A percentile compares a stretch with the other conserved stretches of the same genome.
Conservation (phyloP, 1,140 invertebrate genomes). For the Chymomyza costata region DNA sequence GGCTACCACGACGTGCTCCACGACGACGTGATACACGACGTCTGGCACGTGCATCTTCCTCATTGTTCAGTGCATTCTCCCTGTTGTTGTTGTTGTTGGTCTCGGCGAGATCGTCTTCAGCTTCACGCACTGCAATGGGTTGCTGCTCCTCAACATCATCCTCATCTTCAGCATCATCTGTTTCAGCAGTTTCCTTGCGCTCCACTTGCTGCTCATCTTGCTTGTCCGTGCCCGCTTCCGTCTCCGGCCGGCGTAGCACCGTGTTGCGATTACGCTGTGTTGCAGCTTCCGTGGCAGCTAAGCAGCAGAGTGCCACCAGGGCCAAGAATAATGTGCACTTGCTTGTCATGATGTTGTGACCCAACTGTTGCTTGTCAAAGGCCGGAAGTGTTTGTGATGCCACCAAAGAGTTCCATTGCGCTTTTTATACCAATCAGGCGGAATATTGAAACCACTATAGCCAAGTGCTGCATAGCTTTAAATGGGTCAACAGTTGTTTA, state of each 20-base stretch:
- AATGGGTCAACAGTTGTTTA: conserved; percentile 42
- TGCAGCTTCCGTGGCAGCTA: conserved; percentile 41
- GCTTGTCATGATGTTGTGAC: conserved; percentile 32
- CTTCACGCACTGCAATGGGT: conserved; percentile 10
- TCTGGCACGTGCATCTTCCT: conserved; percentile 49
- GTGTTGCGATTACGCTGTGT: conserved; percentile 36
- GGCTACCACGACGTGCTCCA: not conserved
- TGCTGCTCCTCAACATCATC: conserved; percentile 3
- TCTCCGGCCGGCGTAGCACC: too few species aligned
- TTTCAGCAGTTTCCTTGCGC: conserved; percentile 17
- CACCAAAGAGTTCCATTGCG: conserved; percentile 4
- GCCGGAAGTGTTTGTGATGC: conserved; percentile 59
- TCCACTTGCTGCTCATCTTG: too few species aligned
- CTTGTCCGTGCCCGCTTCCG: too few species aligned
- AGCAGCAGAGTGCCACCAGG: conserved; percentile 53
- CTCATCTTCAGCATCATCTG: not conserved
- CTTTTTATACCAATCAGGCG: conserved; percentile 51
- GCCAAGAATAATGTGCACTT: conserved; percentile 53
- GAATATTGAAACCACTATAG: too few species aligned
- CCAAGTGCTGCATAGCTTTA: not conserved
- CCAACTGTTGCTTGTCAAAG: conserved; percentile 41
- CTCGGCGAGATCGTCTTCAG: conserved; percentile 11
- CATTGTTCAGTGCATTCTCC: conserved; percentile 26
- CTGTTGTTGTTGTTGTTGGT: conserved; percentile 5
- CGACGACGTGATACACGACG: conserved; percentile 30